Percentiles rank a stretch among this genome's conserved stretches.
Evolutionary conservation across 2,888 invertebrate genomes (phyloP).

Genomic region (Arrhopalites spinosus): DNA sequence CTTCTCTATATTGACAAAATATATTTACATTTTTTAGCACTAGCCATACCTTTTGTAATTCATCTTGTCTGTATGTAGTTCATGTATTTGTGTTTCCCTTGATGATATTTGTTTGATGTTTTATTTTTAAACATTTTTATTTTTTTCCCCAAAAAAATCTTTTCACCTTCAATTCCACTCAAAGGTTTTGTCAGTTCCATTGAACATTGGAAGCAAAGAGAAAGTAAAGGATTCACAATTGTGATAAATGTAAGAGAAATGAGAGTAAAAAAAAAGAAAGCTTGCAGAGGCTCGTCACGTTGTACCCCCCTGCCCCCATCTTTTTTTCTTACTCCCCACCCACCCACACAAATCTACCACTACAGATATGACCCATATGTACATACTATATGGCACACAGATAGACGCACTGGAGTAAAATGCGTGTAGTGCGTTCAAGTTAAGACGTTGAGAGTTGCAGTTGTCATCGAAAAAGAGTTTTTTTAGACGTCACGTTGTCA

Average conservation of each 20-base stretch:
- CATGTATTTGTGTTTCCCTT: no score
- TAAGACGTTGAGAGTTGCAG: conserved; percentile 6
- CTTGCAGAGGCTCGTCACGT: not conserved
- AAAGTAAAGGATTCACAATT: conserved; percentile 6
- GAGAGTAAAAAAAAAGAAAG: not conserved
- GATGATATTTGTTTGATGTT: no score
- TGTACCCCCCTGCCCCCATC: not conserved
- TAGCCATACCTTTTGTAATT: no score
- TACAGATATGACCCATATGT: no score
- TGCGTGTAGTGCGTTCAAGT: not conserved
- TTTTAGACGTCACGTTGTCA: conserved; percentile 21
- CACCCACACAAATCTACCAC: no score
- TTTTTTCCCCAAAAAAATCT: no score
- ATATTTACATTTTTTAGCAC: no score
- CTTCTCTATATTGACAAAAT: no score
- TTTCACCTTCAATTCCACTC: conserved; percentile 1
- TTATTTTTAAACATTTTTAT: no score
- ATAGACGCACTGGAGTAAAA: no score
- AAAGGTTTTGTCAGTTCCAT: conserved; percentile 8
- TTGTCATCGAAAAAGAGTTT: conserved; percentile 17
- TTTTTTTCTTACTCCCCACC: not conserved
- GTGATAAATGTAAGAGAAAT: not conserved
- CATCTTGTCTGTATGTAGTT: no score
- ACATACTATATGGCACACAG: no score
- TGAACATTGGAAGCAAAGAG: conserved; percentile 3